Conservation (phyloP, 2,797 vertebrate species). For the Emydoidea blandingii region DNA sequence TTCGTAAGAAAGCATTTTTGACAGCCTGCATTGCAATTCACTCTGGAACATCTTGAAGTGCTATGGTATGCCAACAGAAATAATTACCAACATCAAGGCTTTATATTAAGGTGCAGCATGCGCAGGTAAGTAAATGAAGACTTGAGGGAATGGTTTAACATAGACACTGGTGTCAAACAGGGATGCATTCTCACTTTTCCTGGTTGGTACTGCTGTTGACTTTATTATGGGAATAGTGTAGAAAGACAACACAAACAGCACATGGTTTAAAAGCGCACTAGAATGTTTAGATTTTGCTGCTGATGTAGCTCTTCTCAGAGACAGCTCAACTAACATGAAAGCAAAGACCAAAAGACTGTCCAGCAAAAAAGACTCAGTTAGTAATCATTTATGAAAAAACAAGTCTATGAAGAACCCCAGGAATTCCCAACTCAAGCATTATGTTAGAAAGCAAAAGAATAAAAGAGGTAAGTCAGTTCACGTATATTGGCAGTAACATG, state of each 20-base stretch:
- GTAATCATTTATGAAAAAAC: neutral
- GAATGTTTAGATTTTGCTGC: neutral
- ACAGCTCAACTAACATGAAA: neutral
- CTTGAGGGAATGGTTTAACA: neutral
- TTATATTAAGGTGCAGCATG: conserved; percentile 22
- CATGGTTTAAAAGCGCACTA: neutral
- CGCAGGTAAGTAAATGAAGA: neutral
- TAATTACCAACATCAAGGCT: neutral
- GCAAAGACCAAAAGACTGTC: neutral
- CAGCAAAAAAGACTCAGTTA: neutral
- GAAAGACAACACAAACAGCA: neutral
- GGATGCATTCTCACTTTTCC: neutral
- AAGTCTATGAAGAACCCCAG: neutral
- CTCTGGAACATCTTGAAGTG: conserved; percentile 1
- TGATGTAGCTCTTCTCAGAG: neutral
- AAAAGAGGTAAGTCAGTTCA: neutral
- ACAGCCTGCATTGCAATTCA: neutral
- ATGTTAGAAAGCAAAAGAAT: neutral
- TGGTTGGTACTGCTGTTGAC: neutral
- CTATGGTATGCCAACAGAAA: neutral
- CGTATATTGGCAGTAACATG: neutral
- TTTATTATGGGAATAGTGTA: neutral
- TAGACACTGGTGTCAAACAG: neutral
- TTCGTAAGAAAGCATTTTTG: neutral
- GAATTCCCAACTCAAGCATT: neutral